Percentiles rank a stretch among this genome's conserved stretches.
These are phyloP conservation scores for Anguilla megastoma DNA, from an alignment of 2,797 vertebrate genomes.

Conservation along the genomic window DNA sequence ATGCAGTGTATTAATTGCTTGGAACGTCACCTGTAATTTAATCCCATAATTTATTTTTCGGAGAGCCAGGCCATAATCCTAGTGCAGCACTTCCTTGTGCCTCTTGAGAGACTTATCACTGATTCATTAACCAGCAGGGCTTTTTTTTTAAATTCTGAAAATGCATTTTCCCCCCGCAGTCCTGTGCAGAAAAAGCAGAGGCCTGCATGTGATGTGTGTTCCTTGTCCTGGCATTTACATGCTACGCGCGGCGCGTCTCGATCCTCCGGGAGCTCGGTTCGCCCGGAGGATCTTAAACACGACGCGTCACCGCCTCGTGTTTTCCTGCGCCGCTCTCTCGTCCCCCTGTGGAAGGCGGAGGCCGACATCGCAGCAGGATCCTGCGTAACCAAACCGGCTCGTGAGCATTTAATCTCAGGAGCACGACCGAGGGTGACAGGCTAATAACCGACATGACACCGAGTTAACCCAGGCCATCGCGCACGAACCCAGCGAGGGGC, in stretches of 20 bases:
- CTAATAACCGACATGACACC: constrained; percentile 38
- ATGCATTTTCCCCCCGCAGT: background rate
- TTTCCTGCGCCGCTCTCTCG: constrained; percentile 12
- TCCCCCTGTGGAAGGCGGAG: background rate
- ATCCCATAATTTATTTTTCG: constrained; percentile 45
- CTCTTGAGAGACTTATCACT: background rate
- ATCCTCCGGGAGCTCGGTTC: constrained; percentile 37
- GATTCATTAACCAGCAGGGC: background rate
- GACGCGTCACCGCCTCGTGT: constrained; percentile 41
- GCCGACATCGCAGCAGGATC: constrained; percentile 1
- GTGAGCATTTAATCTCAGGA: constrained; percentile 18
- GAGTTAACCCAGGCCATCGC: constrained; percentile 32
- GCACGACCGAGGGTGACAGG: constrained; percentile 16
- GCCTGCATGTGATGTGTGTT: constrained; percentile 37
- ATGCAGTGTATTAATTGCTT: constrained; percentile 15
- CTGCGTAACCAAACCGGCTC: background rate
- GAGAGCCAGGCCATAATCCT: constrained; percentile 23
- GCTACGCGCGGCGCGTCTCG: constrained; percentile 32
- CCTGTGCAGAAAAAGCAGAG: background rate
- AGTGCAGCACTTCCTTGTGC: background rate
- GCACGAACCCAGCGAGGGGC: background rate
- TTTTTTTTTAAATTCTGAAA: background rate
- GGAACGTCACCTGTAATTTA: constrained; percentile 39
- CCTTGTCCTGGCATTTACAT: constrained; percentile 43
- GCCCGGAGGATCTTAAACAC: constrained; percentile 36